Evolutionary conservation across 2,113 vertebrate species (phyloP).

Genomic region (Nesoenas mayeri): DNA sequence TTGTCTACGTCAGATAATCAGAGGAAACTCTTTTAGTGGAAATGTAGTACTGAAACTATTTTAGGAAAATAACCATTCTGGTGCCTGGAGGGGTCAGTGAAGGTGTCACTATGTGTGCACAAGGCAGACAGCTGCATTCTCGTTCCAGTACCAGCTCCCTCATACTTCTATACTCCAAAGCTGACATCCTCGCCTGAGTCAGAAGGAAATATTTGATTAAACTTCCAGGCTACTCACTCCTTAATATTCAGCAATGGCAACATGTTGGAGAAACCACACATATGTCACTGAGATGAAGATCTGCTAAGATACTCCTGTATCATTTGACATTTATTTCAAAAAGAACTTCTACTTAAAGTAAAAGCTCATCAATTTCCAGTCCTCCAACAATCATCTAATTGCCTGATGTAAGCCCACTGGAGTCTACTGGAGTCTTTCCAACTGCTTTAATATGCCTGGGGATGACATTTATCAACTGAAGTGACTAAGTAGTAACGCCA

Average conservation of each 20-base stretch:
- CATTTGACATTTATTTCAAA: conserved; percentile 17
- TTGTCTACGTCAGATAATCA: background rate
- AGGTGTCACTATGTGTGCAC: rapidly evolving
- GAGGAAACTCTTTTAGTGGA: background rate
- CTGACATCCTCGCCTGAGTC: background rate
- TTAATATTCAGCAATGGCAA: background rate
- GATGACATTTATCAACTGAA: conserved; percentile 16
- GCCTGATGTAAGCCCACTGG: background rate
- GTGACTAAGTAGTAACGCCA: background rate
- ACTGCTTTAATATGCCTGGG: background rate
- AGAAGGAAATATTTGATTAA: background rate
- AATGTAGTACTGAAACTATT: background rate
- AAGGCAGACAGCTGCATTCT: rapidly evolving
- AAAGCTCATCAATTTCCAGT: conserved; percentile 13
- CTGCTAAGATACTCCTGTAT: background rate
- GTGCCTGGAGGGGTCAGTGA: background rate
- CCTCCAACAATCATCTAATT: background rate
- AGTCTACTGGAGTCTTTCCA: conserved; percentile 42
- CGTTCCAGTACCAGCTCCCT: background rate
- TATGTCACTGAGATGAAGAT: background rate
- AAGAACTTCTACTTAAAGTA: conserved; percentile 2
- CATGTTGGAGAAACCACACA: background rate
- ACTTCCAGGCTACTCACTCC: background rate
- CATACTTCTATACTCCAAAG: background rate
- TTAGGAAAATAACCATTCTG: background rate